Conservation (phyloP, 2,113 vertebrate genomes). For the Formicarius rufipectus region DNA sequence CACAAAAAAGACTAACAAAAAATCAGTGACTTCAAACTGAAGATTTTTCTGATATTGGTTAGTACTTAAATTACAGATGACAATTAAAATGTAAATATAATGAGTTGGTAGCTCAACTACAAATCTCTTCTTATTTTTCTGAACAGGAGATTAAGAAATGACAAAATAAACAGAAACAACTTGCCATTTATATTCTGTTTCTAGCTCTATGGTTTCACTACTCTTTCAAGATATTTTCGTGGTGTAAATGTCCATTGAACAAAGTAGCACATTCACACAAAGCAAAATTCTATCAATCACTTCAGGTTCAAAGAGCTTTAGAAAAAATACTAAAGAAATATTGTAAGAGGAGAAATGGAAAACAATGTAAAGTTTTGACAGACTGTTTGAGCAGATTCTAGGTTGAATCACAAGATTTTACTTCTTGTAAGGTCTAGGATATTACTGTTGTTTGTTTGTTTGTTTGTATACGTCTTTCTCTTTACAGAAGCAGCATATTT, state of each 20-base stretch:
- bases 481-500: neutral
- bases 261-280: neutral
- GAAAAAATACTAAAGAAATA: neutral
- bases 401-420: neutral
- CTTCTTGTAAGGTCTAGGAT: neutral
- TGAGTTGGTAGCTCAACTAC: neutral
- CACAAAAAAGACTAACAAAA: neutral
- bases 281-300: neutral
- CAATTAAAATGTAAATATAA: neutral
- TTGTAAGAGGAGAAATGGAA: neutral
- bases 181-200: neutral
- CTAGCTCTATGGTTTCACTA: neutral
- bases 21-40: neutral
- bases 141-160: neutral
- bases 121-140: neutral
- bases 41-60: neutral
- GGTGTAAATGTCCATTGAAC: neutral
- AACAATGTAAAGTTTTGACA: neutral
- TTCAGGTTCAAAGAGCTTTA: neutral
- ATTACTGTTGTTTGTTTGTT: neutral
- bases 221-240: neutral
- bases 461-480: neutral
- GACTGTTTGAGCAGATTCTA: neutral
- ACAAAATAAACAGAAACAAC: neutral
- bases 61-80: neutral